phyloP scores from a whole-genome alignment of 2,113 vertebrate genomes.

The Microtus pennsylvanicus region DNA sequence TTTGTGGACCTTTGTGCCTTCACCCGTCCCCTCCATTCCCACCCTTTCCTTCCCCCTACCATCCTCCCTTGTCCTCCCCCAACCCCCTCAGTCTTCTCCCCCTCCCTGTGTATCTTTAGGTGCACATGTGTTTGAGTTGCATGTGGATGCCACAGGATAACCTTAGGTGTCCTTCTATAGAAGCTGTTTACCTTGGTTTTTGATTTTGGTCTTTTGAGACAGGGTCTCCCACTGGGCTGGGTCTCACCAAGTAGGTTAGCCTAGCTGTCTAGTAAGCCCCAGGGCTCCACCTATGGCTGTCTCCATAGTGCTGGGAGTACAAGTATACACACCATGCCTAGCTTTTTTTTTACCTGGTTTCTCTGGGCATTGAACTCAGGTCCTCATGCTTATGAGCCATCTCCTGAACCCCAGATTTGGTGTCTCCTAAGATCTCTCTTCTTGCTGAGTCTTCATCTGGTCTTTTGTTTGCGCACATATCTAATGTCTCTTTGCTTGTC shows the following conservation, averaged over 20 bases:
- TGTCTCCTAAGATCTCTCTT: conserved; percentile 19
- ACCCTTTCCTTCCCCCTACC: not conserved
- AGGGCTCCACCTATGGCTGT: not conserved
- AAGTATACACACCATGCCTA: not conserved
- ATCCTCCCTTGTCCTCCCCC: not conserved
- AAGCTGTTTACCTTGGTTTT: not conserved
- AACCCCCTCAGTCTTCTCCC: not conserved
- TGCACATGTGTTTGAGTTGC: not conserved
- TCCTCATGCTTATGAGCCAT: not conserved
- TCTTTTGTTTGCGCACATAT: not conserved
- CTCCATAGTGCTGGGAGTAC: not conserved
- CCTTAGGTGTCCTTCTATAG: not conserved
- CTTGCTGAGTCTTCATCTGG: not conserved
- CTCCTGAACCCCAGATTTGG: not conserved
- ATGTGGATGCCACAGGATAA: not conserved
- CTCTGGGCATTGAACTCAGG: not conserved
- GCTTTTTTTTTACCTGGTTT: not conserved
- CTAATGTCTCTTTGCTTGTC: not conserved
- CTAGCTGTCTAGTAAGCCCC: not conserved
- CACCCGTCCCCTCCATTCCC: not conserved
- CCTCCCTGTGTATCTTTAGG: not conserved
- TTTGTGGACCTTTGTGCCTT: not conserved
- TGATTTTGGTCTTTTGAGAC: not conserved
- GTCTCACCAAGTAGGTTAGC: not conserved
- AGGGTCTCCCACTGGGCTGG: not conserved